phyloP scores from a whole-genome alignment of 2,113 vertebrate genomes.

The Jaculus jaculus region DNA sequence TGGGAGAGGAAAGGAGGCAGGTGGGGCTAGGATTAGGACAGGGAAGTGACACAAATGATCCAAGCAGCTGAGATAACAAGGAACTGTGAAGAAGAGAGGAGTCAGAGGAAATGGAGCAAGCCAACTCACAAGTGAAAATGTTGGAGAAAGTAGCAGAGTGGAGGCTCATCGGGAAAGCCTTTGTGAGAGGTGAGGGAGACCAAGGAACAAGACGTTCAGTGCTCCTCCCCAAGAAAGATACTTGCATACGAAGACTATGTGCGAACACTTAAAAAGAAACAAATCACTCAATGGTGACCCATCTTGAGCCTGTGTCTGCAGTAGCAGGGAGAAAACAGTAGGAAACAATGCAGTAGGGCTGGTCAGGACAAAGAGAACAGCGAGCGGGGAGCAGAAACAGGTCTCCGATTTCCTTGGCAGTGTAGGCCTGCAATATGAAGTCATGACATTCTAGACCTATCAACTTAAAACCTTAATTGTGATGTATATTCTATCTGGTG shows the following conservation, averaged over 20 bases:
- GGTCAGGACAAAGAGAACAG: no score
- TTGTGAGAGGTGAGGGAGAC: not conserved
- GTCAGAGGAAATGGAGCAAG: slow-evolving; percentile 18
- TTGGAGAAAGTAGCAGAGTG: not conserved
- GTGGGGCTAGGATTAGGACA: not conserved
- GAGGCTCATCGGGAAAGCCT: not conserved
- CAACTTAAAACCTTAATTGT: slow-evolving; percentile 42
- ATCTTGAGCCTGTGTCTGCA: not conserved
- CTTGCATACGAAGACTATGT: not conserved
- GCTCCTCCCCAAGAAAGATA: not conserved
- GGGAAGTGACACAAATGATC: slow-evolving; percentile 9
- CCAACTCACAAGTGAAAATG: not conserved
- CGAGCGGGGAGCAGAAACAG: not conserved
- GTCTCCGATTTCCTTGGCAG: not conserved
- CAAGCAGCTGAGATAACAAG: slow-evolving; percentile 66
- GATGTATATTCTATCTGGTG: slow-evolving; percentile 46
- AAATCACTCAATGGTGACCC: not conserved
- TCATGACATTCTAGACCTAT: not conserved
- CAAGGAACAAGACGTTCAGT: not conserved
- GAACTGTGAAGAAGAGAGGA: not conserved
- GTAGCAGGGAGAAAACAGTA: not conserved
- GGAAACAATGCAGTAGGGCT: not conserved
- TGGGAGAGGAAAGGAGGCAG: slow-evolving; percentile 63
- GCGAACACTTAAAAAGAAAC: not conserved
- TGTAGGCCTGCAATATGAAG: slow-evolving; percentile 1